These are phyloP conservation scores for Noctua janthina DNA, from an alignment of 2,888 invertebrate species.

Conservation along the genomic window DNA sequence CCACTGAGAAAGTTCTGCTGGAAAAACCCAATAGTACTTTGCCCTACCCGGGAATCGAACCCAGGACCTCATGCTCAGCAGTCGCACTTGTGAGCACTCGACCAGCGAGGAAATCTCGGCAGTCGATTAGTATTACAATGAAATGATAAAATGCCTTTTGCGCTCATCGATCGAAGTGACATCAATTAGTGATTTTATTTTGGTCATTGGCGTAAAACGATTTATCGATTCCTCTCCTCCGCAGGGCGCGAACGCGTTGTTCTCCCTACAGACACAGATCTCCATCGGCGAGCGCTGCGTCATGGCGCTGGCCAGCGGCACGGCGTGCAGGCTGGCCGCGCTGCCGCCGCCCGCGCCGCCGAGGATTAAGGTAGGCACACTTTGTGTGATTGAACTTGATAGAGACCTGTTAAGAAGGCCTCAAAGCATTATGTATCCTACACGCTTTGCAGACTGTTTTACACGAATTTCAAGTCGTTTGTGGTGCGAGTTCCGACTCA, in stretches of 20 bases:
- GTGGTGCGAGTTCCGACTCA: too few species aligned
- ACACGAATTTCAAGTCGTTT: too few species aligned
- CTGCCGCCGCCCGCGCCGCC: conserved; percentile 92
- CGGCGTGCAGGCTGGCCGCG: conserved; percentile 94
- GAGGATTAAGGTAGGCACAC: conserved; percentile 78
- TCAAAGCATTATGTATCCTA: not conserved
- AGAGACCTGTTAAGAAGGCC: not conserved
- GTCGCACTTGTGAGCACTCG: too few species aligned
- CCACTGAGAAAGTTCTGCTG: too few species aligned
- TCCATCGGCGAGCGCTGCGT: conserved; percentile 97
- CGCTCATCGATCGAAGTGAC: too few species aligned
- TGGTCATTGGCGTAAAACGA: not conserved
- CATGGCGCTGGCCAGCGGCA: conserved; percentile 96
- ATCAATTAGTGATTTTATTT: not conserved
- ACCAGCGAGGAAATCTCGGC: too few species aligned
- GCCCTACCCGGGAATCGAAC: too few species aligned
- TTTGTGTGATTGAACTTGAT: too few species aligned
- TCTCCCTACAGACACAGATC: conserved; percentile 95
- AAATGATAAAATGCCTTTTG: too few species aligned
- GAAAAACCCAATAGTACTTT: too few species aligned
- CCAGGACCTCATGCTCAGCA: too few species aligned
- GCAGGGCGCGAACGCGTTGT: conserved; percentile 98
- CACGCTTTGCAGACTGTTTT: not conserved
- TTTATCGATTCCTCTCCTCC: fast-evolving
- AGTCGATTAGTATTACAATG: too few species aligned